Evolutionary conservation across 2,888 invertebrate genomes (phyloP).

Genomic region (Thera obeliscata): DNA sequence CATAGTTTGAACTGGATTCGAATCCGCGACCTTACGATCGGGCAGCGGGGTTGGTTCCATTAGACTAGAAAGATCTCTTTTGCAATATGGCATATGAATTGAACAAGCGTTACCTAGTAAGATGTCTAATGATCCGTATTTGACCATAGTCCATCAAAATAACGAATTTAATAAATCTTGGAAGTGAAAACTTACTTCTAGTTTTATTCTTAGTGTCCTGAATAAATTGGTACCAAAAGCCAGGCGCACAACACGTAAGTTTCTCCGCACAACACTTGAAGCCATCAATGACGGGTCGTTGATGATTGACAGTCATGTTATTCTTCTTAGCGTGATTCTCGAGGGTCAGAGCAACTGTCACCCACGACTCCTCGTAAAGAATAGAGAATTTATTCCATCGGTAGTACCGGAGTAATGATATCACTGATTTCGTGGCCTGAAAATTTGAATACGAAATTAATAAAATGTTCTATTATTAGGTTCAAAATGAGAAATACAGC

Average conservation of each 20-base stretch:
- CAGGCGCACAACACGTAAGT: constrained; percentile 90
- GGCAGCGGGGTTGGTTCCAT: too few relatives aligned
- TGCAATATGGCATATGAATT: too few relatives aligned
- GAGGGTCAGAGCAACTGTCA: constrained; percentile 92
- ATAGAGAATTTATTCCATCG: constrained; percentile 97
- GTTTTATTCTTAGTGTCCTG: constrained; percentile 94
- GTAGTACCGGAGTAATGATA: constrained; percentile 95
- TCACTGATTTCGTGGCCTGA: constrained; percentile 96
- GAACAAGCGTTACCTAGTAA: not conserved
- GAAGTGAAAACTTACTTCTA: constrained; percentile 86
- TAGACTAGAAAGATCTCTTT: too few relatives aligned
- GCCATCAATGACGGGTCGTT: constrained; percentile 87
- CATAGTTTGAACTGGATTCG: too few relatives aligned
- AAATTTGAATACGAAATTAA: constrained; percentile 41
- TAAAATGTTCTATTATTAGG: constrained; percentile 1
- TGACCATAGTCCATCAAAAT: not conserved
- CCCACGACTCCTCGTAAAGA: constrained; percentile 92
- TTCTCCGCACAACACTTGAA: constrained; percentile 91
- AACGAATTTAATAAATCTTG: not conserved
- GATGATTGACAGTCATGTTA: constrained; percentile 94
- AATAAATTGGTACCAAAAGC: constrained; percentile 93
- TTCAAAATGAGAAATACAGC: not conserved
- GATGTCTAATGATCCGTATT: not conserved
- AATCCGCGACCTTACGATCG: too few relatives aligned
- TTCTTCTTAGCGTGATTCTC: constrained; percentile 89